Conservation (phyloP, 2,797 vertebrate species). For the Enteromius paludinosus region DNA sequence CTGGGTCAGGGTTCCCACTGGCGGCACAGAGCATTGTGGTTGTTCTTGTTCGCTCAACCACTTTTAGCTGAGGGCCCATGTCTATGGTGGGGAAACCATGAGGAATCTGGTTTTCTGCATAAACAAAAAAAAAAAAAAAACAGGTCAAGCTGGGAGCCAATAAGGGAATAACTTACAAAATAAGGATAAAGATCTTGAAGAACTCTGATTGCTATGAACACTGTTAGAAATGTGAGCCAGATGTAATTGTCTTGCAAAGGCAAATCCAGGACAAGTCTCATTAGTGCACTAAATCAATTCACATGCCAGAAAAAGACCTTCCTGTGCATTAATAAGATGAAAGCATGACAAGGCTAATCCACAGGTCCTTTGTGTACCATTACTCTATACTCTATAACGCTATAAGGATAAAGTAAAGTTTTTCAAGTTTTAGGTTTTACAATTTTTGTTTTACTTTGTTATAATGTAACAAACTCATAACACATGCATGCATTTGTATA, state of each 20-base stretch:
- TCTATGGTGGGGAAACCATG: constrained; percentile 94
- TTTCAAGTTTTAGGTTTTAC: constrained; percentile 15
- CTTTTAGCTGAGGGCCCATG: constrained; percentile 98
- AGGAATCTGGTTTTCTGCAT: constrained; percentile 95
- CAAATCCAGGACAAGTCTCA: constrained; percentile 21
- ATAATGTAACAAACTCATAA: no score
- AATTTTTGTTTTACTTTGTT: neutral
- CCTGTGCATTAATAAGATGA: constrained; percentile 34
- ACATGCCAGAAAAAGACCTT: constrained; percentile 15
- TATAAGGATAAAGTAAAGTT: constrained; percentile 2
- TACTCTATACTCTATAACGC: neutral
- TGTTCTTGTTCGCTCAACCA: constrained; percentile 93
- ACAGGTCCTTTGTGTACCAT: neutral
- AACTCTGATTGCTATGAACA: neutral
- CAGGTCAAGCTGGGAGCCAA: constrained; percentile 13
- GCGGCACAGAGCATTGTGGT: constrained; percentile 97
- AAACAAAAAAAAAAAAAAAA: no score
- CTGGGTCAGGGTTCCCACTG: constrained; percentile 93
- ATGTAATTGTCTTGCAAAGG: constrained; percentile 19
- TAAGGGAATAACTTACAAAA: constrained; percentile 1
- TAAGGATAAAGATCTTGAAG: constrained; percentile 7
- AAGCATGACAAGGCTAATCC: constrained; percentile 15
- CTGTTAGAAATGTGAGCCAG: constrained; percentile 11
- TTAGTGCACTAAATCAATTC: constrained; percentile 37
- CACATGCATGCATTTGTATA: neutral